Base-by-base conservation (phyloP, 1,140 invertebrate genomes). In the Pseudomyrmex sp. region DNA sequence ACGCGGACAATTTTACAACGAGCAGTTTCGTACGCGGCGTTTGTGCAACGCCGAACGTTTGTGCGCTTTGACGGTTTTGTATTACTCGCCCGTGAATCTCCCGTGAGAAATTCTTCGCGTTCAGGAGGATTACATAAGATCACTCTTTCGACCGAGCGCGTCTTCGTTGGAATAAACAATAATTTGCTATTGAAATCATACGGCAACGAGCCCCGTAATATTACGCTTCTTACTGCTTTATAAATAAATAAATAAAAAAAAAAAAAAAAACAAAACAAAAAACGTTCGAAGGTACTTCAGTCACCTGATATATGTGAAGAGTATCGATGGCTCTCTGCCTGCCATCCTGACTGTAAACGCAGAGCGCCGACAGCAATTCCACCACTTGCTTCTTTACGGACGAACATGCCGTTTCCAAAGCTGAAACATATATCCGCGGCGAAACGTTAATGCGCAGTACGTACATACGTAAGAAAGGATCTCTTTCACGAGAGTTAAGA, bases 361-460 rank as follows among this genome's bases (percentile, higher is more conserved):
- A 98, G 46, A 99, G 95, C 1, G 98, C 98, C 56, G 97, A 98
- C 72, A 98, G 95, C 73, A 98, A 95, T 95, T 99, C 98, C 92
- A 98, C 98, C 86, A 98, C 97, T 96, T 98, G 98, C 95, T 98
- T 98, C 95, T 98, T 98, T 84, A 98, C 98, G 44, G 97, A 96
- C 62, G 96, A 95, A 92, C 97, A 98, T 84, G 96, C 97, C 59
- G 97, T 98, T 93, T 98, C 97, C 91, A 99, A 95, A 86, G 98
- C 98, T 95, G 96, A 87, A 95, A 95, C 35, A 35, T 35, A 35
- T 35, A 35, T 90, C 58, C 2, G 8, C 46, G 54, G 63, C 20
- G 23, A 66, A 48, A 83, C 35, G 20, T 61, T 66, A 66, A 76
- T 76, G 52, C 48, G n/a, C 26, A 35, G 35, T 35, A 35, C 18